phyloP scores from a whole-genome alignment of 2,888 invertebrate species.

The Malachius bipustulatus region DNA sequence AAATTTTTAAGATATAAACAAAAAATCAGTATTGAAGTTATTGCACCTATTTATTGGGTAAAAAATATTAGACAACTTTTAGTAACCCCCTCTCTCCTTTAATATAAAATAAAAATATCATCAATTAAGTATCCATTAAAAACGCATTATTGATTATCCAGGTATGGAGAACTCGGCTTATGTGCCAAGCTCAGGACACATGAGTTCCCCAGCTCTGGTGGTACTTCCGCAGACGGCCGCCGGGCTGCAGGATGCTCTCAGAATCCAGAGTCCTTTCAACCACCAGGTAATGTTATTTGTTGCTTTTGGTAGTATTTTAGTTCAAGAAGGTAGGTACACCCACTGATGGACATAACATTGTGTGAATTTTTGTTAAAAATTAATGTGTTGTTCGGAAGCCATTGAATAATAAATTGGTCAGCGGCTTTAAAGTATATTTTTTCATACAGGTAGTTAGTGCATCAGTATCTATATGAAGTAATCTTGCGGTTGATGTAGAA shows the following conservation, averaged over 20 bases:
- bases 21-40: constrained; percentile 1
- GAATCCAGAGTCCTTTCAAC: constrained; percentile 65
- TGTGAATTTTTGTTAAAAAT: too few relatives aligned
- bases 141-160: constrained; percentile 12
- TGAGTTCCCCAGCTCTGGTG: constrained; percentile 62
- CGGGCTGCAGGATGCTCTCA: constrained; percentile 59
- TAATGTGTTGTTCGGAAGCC: too few relatives aligned
- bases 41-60: neutral
- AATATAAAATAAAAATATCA: constrained; percentile 1
- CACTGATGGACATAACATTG: too few relatives aligned
- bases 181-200: constrained; percentile 56
- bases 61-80: constrained; percentile 9
- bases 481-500: too few relatives aligned
- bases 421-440: too few relatives aligned
- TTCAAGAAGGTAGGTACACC: too few relatives aligned
- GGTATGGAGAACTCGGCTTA: constrained; percentile 67
- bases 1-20: too few relatives aligned
- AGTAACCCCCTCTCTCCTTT: too few relatives aligned
- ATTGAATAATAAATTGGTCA: too few relatives aligned
- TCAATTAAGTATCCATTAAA: neutral
- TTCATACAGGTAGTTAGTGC: too few relatives aligned
- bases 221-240: constrained; percentile 65
- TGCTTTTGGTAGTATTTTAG: neutral
- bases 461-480: too few relatives aligned
- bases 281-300: constrained; percentile 45